Conservation (phyloP, 2,797 vertebrate genomes). For the Chromis chromis region DNA sequence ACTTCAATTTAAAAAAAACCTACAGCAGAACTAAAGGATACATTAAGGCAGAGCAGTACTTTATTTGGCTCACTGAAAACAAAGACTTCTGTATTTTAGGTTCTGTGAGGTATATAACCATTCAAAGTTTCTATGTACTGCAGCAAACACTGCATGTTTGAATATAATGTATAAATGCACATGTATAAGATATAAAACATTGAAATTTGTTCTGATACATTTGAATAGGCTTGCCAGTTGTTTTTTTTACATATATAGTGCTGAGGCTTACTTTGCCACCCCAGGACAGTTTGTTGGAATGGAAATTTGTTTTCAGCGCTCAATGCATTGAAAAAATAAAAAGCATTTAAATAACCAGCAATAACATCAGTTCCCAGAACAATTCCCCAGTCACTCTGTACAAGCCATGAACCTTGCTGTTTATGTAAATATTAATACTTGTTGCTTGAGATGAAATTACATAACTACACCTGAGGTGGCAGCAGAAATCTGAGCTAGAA, state of each 20-base stretch:
- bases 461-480: not conserved
- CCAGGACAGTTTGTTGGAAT: not conserved
- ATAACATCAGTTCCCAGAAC: not conserved
- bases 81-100: not conserved
- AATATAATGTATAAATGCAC: no score
- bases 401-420: not conserved
- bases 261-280: not conserved
- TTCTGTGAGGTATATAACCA: not conserved
- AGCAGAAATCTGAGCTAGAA: not conserved
- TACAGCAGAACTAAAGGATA: constrained; percentile 8
- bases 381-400: not conserved
- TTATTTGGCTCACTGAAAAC: constrained; percentile 7
- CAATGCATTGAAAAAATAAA: not conserved
- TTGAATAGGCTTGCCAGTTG: not conserved
- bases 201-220: not conserved
- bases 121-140: not conserved
- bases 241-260: not conserved
- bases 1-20: constrained; percentile 18
- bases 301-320: not conserved
- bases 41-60: constrained; percentile 3
- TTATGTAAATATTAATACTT: not conserved
- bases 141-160: not conserved
- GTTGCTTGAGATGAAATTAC: not conserved
- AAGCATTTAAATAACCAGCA: no score
- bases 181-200: not conserved